Evolutionary conservation across 2,888 invertebrate genomes (phyloP).

Genomic region (Ryuthela nishihirai): DNA sequence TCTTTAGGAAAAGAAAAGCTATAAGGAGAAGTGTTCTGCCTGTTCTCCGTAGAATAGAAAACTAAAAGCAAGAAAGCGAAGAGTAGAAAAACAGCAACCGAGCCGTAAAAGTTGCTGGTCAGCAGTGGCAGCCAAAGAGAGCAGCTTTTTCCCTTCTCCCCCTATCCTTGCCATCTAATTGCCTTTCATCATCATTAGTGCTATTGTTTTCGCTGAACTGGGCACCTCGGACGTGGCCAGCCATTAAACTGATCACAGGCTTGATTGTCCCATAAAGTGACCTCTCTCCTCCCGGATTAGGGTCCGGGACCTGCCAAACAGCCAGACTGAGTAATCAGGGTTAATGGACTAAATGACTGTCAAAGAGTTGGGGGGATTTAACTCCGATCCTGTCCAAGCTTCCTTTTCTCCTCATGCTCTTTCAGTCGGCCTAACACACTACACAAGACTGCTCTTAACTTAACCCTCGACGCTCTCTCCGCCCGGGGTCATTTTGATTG

Average conservation of each 20-base stretch:
- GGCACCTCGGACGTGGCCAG: neutral
- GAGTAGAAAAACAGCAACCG: too few relatives aligned
- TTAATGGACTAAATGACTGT: slow-evolving; percentile 11
- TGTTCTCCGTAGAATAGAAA: too few relatives aligned
- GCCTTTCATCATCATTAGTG: slow-evolving; percentile 10
- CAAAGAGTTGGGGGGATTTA: slow-evolving; percentile 8
- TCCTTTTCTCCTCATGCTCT: too few relatives aligned
- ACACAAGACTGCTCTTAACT: slow-evolving; percentile 6
- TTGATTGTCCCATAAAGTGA: slow-evolving; percentile 34
- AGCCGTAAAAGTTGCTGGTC: too few relatives aligned
- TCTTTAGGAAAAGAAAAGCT: too few relatives aligned
- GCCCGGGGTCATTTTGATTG: slow-evolving; percentile 5
- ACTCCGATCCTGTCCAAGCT: too few relatives aligned
- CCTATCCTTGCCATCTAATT: slow-evolving; percentile 5
- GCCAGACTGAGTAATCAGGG: slow-evolving; percentile 6
- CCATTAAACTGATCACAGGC: slow-evolving; percentile 37
- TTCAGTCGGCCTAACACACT: neutral
- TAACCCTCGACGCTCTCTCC: neutral
- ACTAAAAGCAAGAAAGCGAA: too few relatives aligned
- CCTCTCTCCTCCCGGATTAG: slow-evolving; percentile 27
- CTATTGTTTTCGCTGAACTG: slow-evolving; percentile 6
- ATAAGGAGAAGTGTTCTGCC: too few relatives aligned
- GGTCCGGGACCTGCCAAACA: slow-evolving; percentile 17
- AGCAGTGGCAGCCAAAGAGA: too few relatives aligned
- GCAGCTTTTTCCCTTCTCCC: too few relatives aligned